Evolutionary conservation across 2,888 invertebrate genomes (phyloP).

Genomic region (Piscicola geometra): DNA sequence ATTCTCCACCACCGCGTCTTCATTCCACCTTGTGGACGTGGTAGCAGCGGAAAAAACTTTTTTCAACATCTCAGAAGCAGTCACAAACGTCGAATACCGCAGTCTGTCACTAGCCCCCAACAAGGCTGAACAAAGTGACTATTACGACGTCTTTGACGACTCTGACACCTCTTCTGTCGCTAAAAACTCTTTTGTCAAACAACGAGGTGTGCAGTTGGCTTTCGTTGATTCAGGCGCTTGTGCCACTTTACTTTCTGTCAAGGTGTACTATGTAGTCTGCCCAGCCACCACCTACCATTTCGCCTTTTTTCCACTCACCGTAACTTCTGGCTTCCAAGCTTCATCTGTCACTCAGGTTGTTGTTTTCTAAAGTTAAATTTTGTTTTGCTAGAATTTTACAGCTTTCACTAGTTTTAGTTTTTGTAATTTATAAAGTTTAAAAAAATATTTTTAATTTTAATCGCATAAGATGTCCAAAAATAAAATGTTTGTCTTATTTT

Average conservation of each 20-base stretch:
- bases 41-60: slow-evolving; percentile 94
- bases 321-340: slow-evolving; percentile 70
- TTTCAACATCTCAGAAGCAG: slow-evolving; percentile 74
- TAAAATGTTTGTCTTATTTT: no score
- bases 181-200: slow-evolving; percentile 61
- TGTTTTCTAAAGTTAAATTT: no score
- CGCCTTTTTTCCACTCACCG: slow-evolving; percentile 82
- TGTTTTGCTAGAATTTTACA: no score
- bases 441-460: no score
- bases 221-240: slow-evolving; percentile 97
- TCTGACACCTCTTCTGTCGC: neutral
- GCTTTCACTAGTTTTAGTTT: no score
- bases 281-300: slow-evolving; percentile 83
- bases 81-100: slow-evolving; percentile 50
- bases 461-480: no score
- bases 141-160: neutral
- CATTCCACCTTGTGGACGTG: slow-evolving; percentile 81
- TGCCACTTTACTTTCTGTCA: slow-evolving; percentile 84
- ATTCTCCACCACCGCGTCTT: neutral
- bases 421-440: no score
- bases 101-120: slow-evolving; percentile 66
- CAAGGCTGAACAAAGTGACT: neutral
- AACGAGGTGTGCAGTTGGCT: slow-evolving; percentile 93
- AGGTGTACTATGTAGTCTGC: slow-evolving; percentile 90
- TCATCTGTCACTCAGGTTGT: slow-evolving; percentile 81